Base-by-base conservation (phyloP, 1,140 invertebrate species). In the Ceratina australensis region DNA sequence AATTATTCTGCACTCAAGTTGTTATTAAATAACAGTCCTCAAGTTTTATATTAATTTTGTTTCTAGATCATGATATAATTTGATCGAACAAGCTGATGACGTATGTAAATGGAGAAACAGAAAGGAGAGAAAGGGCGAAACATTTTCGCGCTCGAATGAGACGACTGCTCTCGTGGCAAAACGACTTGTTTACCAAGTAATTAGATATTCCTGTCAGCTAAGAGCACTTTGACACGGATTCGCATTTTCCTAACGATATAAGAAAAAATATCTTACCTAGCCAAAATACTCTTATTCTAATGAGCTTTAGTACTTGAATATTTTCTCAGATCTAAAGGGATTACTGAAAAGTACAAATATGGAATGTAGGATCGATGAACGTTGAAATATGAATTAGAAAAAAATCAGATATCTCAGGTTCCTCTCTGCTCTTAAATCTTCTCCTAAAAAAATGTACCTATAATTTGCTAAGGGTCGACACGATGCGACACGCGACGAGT, bases 371-470 rank as follows among this genome's bases (percentile, higher is more conserved):
- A 33, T 7, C 33, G 7, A 33, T 33, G 7, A 42, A 42, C 10
- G 33, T 33, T 2, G n/a, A n/a, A n/a, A n/a, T n/a, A n/a, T n/a
- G n/a, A n/a, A n/a, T n/a, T n/a, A n/a, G n/a, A 42, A 42, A 42
- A 42, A 10, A 42, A 42, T 42, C 33, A 42, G 5, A 42, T 42
- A 8, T 42, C 33, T 42, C 10, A 8, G 7, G 33, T 10, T 42
- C 33, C 33, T 42, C 33, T 42, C 33, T 42, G 50, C 78, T 28
- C 33, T 15, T 24, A 56, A 52, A 59, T 60, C 42, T 72, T 56
- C 49, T 78, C 83, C 78, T 65, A 77, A 61, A 68, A 68, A 83
- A 75, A 54, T 47, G 67, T 63, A 77, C 69, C 69, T 83, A 76
- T 83, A 67, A 52, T 56, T 54, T 33, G 65, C 73, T 54, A 81